These are phyloP conservation scores for Lasioglossum calceatum DNA, from an alignment of 2,888 invertebrate genomes.

Conservation along the genomic window DNA sequence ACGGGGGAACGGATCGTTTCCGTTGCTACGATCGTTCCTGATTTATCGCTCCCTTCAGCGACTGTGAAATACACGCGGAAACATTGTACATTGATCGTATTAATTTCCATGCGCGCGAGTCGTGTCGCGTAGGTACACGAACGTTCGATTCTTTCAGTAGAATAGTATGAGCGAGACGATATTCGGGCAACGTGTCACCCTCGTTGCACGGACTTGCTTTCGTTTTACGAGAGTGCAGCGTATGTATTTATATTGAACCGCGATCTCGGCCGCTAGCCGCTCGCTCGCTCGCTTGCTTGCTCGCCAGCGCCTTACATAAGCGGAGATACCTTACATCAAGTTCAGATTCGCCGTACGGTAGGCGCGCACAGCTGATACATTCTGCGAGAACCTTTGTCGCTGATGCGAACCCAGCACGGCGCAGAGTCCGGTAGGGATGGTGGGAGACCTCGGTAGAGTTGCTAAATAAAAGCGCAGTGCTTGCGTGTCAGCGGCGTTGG, in stretches of 20 bases:
- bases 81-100: constrained; percentile 48
- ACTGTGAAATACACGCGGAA: constrained; percentile 41
- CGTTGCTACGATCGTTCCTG: background rate
- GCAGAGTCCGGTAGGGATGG: constrained; percentile 32
- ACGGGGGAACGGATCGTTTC: background rate
- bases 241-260: constrained; percentile 8
- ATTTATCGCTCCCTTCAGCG: background rate
- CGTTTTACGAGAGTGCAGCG: background rate
- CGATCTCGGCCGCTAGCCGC: background rate
- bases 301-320: constrained; percentile 35
- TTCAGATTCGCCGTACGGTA: constrained; percentile 11
- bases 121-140: background rate
- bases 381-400: constrained; percentile 11
- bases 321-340: constrained; percentile 24
- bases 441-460: constrained; percentile 53
- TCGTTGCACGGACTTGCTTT: background rate
- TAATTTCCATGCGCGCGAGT: constrained; percentile 29
- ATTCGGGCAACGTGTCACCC: background rate
- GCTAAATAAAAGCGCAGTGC: constrained; percentile 42
- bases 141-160: background rate
- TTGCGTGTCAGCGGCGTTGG: background rate
- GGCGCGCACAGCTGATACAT: constrained; percentile 11
- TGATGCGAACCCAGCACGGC: constrained; percentile 24
- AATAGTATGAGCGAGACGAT: background rate
- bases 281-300: background rate